These are phyloP conservation scores for Bubo blakistoni DNA, from an alignment of 2,113 vertebrate genomes.

Conservation along the genomic window DNA sequence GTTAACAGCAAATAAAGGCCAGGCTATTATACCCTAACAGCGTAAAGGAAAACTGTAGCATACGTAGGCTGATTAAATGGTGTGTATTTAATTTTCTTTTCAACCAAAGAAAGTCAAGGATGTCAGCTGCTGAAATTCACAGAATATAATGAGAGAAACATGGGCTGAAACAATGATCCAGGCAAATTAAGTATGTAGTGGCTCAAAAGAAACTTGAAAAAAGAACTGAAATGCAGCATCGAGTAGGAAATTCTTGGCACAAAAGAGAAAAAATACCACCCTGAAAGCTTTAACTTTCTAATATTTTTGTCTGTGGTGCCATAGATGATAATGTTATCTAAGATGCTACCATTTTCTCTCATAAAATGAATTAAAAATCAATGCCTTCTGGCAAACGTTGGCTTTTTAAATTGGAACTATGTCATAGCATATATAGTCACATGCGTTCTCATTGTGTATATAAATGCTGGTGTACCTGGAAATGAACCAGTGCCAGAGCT, in stretches of 20 bases:
- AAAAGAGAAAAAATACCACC: background rate
- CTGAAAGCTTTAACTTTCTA: background rate
- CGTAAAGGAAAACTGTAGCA: background rate
- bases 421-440: too few relatives aligned
- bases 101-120: background rate
- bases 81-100: constrained; percentile 37
- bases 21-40: constrained; percentile 3
- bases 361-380: background rate
- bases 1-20: constrained; percentile 32
- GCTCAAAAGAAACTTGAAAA: background rate
- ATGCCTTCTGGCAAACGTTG: background rate
- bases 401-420: background rate
- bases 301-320: background rate
- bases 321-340: background rate
- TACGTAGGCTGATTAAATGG: constrained; percentile 13
- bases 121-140: constrained; percentile 43
- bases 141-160: background rate
- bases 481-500: background rate
- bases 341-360: background rate
- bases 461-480: background rate
- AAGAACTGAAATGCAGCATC: background rate
- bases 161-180: background rate
- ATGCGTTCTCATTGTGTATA: too few relatives aligned
- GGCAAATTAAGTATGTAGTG: background rate
- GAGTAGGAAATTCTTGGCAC: background rate